Conservation (phyloP, 1,140 invertebrate species). For the Charaxes varanes region DNA sequence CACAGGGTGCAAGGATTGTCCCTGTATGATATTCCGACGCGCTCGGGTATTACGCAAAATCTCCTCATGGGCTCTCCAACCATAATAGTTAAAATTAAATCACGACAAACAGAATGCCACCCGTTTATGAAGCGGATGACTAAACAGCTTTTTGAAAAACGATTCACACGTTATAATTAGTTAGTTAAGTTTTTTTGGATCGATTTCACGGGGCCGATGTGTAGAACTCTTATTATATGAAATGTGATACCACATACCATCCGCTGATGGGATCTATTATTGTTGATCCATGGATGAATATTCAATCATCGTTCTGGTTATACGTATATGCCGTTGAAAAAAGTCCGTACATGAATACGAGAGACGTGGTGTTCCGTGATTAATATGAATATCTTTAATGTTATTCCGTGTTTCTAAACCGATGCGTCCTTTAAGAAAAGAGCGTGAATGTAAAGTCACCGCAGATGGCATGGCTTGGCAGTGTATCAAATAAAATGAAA, state of each 20-base stretch:
- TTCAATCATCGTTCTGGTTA: constrained; percentile 64
- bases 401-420: too few species aligned
- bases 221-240: constrained; percentile 73
- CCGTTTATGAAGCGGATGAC: constrained; percentile 72
- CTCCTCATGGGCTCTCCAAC: too few species aligned
- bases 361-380: too few species aligned
- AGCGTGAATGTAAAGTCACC: too few species aligned
- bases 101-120: constrained; percentile 71
- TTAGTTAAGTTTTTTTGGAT: constrained; percentile 73
- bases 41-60: too few species aligned
- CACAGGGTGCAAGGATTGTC: too few species aligned
- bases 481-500: too few species aligned
- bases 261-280: constrained; percentile 68
- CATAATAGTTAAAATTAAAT: constrained; percentile 72
- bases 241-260: constrained; percentile 69
- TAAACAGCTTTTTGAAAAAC: constrained; percentile 73
- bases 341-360: too few species aligned
- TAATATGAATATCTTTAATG: too few species aligned
- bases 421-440: too few species aligned
- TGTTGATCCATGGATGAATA: constrained; percentile 70
- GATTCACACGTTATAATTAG: constrained; percentile 74
- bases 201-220: constrained; percentile 71
- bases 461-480: too few species aligned
- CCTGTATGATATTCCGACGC: too few species aligned
- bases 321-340: constrained; percentile 35